Percentiles rank a stretch among this genome's conserved stretches.
Conservation (phyloP, 1,140 invertebrate species). For the Pseudoatta argentina region DNA sequence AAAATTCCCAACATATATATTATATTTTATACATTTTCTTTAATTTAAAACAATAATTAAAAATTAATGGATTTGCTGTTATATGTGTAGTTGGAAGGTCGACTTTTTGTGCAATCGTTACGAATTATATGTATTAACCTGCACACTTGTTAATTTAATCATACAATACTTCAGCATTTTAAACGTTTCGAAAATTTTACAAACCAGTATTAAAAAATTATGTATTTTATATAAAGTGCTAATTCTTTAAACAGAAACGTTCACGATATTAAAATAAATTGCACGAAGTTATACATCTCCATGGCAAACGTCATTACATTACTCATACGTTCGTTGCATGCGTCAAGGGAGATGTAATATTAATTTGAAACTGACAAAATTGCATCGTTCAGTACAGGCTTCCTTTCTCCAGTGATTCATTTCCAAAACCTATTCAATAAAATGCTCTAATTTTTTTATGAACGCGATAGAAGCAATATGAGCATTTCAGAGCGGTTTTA, state of each 20-base stretch:
- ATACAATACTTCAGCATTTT: background rate
- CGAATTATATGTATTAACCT: background rate
- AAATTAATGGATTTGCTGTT: background rate
- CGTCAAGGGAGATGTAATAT: slow-evolving; percentile 20
- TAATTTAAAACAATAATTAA: background rate
- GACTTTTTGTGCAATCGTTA: background rate
- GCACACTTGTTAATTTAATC: background rate
- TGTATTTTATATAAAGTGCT: background rate
- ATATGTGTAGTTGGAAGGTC: background rate
- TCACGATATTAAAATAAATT: slow-evolving; percentile 24
- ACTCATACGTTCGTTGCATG: background rate
- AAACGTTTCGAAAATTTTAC: background rate
- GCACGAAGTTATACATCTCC: background rate
- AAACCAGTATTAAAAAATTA: background rate
- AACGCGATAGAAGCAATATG: slow-evolving; percentile 18
- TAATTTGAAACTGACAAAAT: slow-evolving; percentile 46
- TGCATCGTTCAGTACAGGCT: background rate
- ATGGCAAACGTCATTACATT: slow-evolving; percentile 19
- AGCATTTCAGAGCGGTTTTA: slow-evolving; percentile 25
- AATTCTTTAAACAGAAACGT: slow-evolving; percentile 11
- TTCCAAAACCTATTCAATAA: slow-evolving; percentile 34
- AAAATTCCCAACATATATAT: background rate
- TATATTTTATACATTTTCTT: background rate
- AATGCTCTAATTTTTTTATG: slow-evolving; percentile 42
- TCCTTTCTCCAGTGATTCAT: slow-evolving; percentile 15